Evolutionary conservation across 2,797 vertebrate species (phyloP).

Genomic region (Parambassis ranga): DNA sequence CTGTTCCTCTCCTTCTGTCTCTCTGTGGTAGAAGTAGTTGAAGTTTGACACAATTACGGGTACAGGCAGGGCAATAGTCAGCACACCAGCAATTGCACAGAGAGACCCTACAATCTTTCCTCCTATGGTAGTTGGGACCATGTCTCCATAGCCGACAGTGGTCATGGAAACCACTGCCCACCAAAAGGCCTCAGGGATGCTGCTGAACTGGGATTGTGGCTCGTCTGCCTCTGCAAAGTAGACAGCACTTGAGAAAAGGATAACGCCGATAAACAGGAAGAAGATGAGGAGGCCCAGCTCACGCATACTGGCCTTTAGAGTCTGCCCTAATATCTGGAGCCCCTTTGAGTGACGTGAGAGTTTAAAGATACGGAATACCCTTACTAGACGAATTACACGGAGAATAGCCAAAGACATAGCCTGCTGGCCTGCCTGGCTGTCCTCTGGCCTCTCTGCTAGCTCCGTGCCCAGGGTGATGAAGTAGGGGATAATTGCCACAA

Average conservation of each 20-base stretch:
- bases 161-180: constrained; percentile 99
- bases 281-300: constrained; percentile 96
- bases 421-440: constrained; percentile 94
- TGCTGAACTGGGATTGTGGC: constrained; percentile 91
- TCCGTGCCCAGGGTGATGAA: constrained; percentile 98
- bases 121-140: constrained; percentile 97
- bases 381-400: constrained; percentile 92
- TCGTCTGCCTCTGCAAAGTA: constrained; percentile 98
- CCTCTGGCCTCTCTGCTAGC: constrained; percentile 93
- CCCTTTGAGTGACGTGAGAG: constrained; percentile 97
- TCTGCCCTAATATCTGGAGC: constrained; percentile 96
- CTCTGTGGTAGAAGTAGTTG: constrained; percentile 99
- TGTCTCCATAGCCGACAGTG: constrained; percentile 96
- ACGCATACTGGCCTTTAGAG: constrained; percentile 96
- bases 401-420: constrained; percentile 99
- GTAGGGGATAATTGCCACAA: constrained; percentile 98
- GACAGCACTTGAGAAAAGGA: constrained; percentile 98
- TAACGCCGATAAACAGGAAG: constrained; percentile 98
- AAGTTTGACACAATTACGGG: constrained; percentile 99
- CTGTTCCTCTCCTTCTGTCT: constrained; percentile 98
- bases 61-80: constrained; percentile 96
- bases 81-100: constrained; percentile 95
- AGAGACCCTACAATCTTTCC: constrained; percentile 98
- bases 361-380: constrained; percentile 99
- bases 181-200: constrained; percentile 99